Conservation (phyloP, 1,140 invertebrate species). For the Mizuhopecten yessoensis region DNA sequence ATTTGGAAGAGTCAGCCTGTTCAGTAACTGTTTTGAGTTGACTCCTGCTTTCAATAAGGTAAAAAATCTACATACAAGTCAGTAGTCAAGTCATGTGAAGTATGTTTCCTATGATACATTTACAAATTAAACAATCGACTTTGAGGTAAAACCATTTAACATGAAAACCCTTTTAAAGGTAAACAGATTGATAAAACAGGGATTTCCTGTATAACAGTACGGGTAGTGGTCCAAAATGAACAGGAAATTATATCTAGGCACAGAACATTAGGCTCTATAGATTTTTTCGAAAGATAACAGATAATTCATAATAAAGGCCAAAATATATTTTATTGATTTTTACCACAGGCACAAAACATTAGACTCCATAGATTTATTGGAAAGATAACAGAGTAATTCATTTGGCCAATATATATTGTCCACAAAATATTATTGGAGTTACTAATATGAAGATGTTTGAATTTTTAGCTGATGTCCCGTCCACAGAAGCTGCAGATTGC, state of each 20-base stretch:
- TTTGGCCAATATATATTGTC: too few relatives aligned
- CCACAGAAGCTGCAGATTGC: slow-evolving; percentile 91
- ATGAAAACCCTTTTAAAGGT: too few relatives aligned
- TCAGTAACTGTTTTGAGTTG: slow-evolving; percentile 98
- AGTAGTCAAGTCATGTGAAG: too few relatives aligned
- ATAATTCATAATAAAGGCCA: too few relatives aligned
- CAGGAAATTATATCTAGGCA: too few relatives aligned
- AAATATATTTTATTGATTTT: too few relatives aligned
- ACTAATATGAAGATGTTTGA: not conserved
- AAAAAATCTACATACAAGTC: slow-evolving; percentile 49
- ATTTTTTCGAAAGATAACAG: too few relatives aligned
- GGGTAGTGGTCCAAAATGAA: too few relatives aligned
- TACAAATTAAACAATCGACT: not conserved
- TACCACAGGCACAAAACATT: not conserved
- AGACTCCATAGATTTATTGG: not conserved
- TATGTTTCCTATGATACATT: not conserved
- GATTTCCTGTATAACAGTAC: too few relatives aligned
- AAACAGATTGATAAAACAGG: too few relatives aligned
- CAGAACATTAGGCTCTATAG: too few relatives aligned
- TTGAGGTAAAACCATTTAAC: too few relatives aligned
- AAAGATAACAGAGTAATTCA: not conserved
- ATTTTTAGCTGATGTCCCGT: slow-evolving; percentile 86
- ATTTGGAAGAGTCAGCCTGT: slow-evolving; percentile 95
- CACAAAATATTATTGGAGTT: not conserved
- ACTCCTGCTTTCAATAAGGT: slow-evolving; percentile 96